A percentile compares a stretch with the other conserved stretches of the same genome.
phyloP scores from a whole-genome alignment of 2,888 invertebrate genomes.

The Linhomoeus sp. region DNA sequence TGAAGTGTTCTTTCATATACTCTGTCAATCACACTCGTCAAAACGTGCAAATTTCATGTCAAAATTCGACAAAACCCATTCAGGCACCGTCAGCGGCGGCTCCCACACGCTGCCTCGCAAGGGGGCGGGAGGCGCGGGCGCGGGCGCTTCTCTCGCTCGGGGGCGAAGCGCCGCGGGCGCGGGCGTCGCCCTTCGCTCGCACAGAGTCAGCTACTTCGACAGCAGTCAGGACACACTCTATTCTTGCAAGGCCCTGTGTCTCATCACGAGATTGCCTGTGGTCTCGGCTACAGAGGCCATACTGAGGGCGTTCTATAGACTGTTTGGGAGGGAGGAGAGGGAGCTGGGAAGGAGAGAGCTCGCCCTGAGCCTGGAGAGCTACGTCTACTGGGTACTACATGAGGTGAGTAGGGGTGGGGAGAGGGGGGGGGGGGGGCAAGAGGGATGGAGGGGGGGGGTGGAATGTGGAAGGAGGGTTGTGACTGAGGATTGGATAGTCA shows the following conservation, averaged over 20 bases:
- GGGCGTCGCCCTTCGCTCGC: not conserved
- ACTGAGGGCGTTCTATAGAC: slow-evolving; percentile 33
- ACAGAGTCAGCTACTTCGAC: slow-evolving; percentile 44
- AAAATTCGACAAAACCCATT: no score
- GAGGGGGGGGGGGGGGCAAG: no score
- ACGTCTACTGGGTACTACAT: slow-evolving; percentile 80
- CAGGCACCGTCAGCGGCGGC: slow-evolving; percentile 10
- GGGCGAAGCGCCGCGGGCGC: no score
- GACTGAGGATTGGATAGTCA: no score
- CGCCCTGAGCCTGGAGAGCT: slow-evolving; percentile 54
- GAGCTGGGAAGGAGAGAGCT: slow-evolving; percentile 19
- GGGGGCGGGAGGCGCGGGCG: no score
- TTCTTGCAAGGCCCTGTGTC: slow-evolving; percentile 67
- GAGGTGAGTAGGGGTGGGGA: no score
- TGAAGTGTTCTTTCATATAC: no score
- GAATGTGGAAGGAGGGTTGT: no score
- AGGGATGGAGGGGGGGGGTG: no score
- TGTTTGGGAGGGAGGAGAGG: slow-evolving; percentile 38
- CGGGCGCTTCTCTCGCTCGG: slow-evolving; percentile 7
- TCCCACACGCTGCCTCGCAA: slow-evolving; percentile 21
- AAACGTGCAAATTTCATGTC: no score
- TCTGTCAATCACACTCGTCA: no score
- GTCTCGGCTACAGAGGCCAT: slow-evolving; percentile 58
- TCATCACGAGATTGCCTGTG: slow-evolving; percentile 75
- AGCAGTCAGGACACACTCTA: slow-evolving; percentile 76